phyloP scores from a whole-genome alignment of 2,113 vertebrate genomes.

The Brachionichthys hirsutus region DNA sequence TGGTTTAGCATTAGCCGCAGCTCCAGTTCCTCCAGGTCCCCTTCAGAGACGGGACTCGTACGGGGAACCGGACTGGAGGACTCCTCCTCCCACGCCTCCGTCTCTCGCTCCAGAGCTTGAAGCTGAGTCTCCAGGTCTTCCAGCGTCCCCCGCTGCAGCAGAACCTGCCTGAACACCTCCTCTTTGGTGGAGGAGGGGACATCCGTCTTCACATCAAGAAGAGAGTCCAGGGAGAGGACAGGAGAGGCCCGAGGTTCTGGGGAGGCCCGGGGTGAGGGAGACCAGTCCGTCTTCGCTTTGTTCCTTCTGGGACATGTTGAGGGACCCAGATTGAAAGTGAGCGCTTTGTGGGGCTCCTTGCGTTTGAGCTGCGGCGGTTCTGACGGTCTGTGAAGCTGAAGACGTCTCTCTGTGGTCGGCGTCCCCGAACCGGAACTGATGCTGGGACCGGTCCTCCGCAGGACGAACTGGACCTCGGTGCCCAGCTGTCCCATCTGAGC shows the following conservation, averaged over 20 bases:
- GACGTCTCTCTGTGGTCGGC: conserved; percentile 12
- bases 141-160: conserved; percentile 80
- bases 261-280: conserved; percentile 36
- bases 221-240: conserved; percentile 7
- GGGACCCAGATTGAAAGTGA: conserved; percentile 78
- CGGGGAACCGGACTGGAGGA: conserved; percentile 3
- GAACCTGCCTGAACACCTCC: conserved; percentile 77
- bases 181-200: conserved; percentile 71
- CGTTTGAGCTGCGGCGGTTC: conserved; percentile 68
- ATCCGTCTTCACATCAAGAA: neutral
- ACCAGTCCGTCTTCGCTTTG: conserved; percentile 29
- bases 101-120: conserved; percentile 74
- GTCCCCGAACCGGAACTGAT: conserved; percentile 68
- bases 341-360: conserved; percentile 75
- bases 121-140: conserved; percentile 77
- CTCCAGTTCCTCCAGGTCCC: conserved; percentile 66
- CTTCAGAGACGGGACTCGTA: neutral
- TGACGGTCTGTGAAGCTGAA: conserved; percentile 37
- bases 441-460: conserved; percentile 85
- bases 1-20: conserved; percentile 75
- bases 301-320: conserved; percentile 36
- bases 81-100: conserved; percentile 66
- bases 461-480: conserved; percentile 85
- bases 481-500: conserved; percentile 87
- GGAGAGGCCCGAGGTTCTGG: conserved; percentile 42